phyloP scores from a whole-genome alignment of 2,113 vertebrate genomes.

The Natator depressus region DNA sequence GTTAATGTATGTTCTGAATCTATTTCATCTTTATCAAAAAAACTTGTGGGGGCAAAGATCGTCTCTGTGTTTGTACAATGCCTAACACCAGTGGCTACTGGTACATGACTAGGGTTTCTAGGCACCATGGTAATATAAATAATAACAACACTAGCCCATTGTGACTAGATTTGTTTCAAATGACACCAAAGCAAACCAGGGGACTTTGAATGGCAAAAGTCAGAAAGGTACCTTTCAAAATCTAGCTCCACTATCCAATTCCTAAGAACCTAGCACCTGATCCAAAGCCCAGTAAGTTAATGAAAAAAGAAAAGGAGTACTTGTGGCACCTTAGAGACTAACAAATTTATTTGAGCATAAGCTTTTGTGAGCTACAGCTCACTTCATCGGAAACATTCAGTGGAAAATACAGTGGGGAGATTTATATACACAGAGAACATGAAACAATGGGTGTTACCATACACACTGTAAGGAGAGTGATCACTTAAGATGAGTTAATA shows the following conservation, averaged over 20 bases:
- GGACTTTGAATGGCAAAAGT: background rate
- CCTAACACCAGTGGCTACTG: background rate
- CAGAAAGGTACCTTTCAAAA: background rate
- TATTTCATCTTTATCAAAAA: background rate
- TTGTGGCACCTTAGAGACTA: no score
- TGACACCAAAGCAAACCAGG: background rate
- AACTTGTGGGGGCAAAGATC: background rate
- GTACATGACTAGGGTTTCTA: background rate
- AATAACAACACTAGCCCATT: background rate
- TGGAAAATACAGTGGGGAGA: no score
- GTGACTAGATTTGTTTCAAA: background rate
- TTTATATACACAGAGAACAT: no score
- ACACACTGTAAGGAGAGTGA: no score
- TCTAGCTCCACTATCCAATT: background rate
- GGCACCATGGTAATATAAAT: background rate
- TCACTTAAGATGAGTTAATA: no score
- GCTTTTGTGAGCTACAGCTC: no score
- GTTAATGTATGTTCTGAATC: background rate
- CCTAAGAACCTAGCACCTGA: background rate
- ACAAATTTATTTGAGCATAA: no score
- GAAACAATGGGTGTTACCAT: no score
- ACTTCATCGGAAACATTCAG: no score
- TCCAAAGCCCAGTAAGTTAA: background rate
- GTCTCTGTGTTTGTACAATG: background rate
- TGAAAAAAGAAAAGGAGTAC: no score